A percentile compares a stretch with the other conserved stretches of the same genome.
phyloP scores from a whole-genome alignment of 53 echinoderm and acorn worm genomes.

The Arbacia lixula region DNA sequence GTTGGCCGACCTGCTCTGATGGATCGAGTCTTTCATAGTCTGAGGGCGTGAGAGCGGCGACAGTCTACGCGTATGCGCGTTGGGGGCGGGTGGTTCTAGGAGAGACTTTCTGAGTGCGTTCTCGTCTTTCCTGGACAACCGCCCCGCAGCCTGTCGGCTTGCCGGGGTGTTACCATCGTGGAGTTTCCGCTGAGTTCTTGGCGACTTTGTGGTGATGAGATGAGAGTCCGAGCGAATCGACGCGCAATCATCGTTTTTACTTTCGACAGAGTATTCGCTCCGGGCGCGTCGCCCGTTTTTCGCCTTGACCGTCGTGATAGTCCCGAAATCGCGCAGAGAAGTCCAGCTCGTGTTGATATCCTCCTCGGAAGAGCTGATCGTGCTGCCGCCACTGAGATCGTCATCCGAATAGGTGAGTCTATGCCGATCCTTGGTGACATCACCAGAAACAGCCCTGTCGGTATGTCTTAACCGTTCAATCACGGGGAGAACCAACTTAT shows the following conservation, averaged over 20 bases:
- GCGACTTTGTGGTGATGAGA: background rate
- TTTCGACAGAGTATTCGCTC: background rate
- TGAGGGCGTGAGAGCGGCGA: constrained; percentile 14
- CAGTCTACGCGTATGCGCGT: background rate
- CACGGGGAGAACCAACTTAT: constrained; percentile 6
- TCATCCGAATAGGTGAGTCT: background rate
- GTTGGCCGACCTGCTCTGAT: constrained; percentile 18
- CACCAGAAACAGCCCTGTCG: background rate
- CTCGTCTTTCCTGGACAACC: constrained; percentile 1
- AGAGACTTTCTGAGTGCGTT: too few relatives aligned
- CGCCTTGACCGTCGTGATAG: background rate
- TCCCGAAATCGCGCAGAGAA: constrained; percentile 1
- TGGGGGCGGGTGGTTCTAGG: background rate
- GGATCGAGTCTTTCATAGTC: background rate
- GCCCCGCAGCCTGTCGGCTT: too few relatives aligned
- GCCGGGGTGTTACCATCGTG: background rate
- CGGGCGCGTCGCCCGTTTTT: background rate
- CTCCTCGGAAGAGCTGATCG: background rate
- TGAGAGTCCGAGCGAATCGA: constrained; percentile 15
- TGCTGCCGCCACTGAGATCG: background rate
- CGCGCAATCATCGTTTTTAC: background rate
- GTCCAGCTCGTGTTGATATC: background rate
- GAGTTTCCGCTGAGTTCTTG: background rate
- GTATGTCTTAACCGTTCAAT: background rate
- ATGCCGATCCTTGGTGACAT: background rate